Evolutionary conservation across 2,888 invertebrate species (phyloP), one percentile per base, ranked within the genome.

Genomic region (Hydrotaea diabolus): DNA sequence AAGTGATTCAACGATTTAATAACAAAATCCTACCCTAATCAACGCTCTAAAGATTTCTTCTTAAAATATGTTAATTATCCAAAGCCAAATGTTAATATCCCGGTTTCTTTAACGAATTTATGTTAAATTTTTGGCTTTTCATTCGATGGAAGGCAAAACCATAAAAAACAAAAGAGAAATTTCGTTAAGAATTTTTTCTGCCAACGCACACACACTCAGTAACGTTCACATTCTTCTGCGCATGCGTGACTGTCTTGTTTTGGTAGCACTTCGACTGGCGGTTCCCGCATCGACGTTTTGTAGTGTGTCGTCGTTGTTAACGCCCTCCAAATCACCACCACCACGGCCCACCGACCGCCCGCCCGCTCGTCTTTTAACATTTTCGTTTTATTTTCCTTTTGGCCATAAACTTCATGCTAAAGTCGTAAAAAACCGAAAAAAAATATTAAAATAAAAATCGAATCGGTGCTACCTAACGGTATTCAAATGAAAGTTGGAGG

Each of bases 191-290:
- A 46, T 19, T 15, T 46, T 69, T 36, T 53, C 59, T 21, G 21
- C 21, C 49, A 49, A 2, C n/a, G 49, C 49, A 49, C 49, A 43
- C 43, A 31, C 31, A 31, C 31, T 4, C 31, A 31, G n/a, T n/a
- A n/a, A n/a, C n/a, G n/a, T n/a, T n/a, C 39, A 11, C 39, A 39
- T 46, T 23, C 19, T 21, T 78, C 36, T 19, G 36, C 55, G 55
- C n/a, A 19, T 74, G 79, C 59, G 62, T 46, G 31, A 80, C 80
- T 81, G 76, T 81, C 81, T 77, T 66, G 55, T 21, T 82, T 49
- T 21, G 55, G 31, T 31, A 31, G 7, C 7, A 31, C 3, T 31
- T 31, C 7, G 31, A 31, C 31, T 7, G 7, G n/a, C n/a, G n/a
- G n/a, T n/a, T n/a, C n/a, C n/a, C n/a, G 13, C 21, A 23, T 59